Evolutionary conservation across 2,797 vertebrate genomes (phyloP), one percentile per base, ranked within the genome.

Genomic region (Sphenopsis melanotis): DNA sequence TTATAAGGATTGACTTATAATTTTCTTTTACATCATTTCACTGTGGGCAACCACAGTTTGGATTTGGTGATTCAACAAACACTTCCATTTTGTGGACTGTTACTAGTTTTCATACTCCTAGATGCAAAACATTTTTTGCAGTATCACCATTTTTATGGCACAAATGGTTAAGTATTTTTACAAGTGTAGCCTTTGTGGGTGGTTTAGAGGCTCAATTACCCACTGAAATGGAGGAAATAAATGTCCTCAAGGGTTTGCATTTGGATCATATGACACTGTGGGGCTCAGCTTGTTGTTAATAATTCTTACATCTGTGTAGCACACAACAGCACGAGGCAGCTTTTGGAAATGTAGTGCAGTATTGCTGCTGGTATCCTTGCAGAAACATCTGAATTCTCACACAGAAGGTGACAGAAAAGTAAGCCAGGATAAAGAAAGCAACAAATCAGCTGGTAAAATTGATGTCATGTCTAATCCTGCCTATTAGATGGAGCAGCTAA

Each of bases 91-190:
- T 68, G 18, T 59, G n/a, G 50, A 39, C 8, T 47, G 12, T 60
- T 42, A 57, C 50, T 78, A 60, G 44, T 83, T 95, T 93, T 66
- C 47, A 6, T 84, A 71, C 69, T 87, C 46, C 22, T 59, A 70
- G 37, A 66, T 56, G 44, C 65, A 83, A 87, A 95, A 77, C 61
- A 17, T 26, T 2, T 3, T 84, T 70, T 71, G 17, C 55, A 64
- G 55, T 65, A 42, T 59, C 95, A 86, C 89, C 56, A 44, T 87
- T 89, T 96, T 93, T 83, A 89, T 72, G 70, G 55, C 55, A 91
- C 42, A 70, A 96, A 82, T 71, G 17, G 72, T 96, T 94, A 97
- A 95, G 81, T 80, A 12, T 93, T 97, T 96, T 97, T 93, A 97
- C 83, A 93, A 95, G 69, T 79, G 83, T 86, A 66, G 79, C 92